Base-by-base conservation (phyloP, 2,113 vertebrate species). In the Hepsetus odoe region DNA sequence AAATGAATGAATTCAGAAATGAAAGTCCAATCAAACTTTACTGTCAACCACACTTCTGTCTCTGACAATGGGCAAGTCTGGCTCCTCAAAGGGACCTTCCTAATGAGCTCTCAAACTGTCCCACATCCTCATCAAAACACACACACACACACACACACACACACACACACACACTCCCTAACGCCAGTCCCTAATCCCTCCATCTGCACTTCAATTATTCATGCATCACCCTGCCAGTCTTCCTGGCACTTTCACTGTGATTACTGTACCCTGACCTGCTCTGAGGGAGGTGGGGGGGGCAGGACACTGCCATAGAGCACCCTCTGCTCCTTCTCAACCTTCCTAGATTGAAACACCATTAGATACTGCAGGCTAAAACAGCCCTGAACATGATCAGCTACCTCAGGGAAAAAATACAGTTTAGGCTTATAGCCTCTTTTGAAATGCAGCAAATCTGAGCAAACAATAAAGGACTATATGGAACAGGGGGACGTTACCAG, bases 191-290 rank as follows among this genome's bases (percentile, higher is more conserved):
- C 76, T 79, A 79, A 82, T 84, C 80, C 80, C 38, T 77, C 80
- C 67, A 76, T 84, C 76, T 79, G 77, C 68, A 73, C 72, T 67
- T 84, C 42, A 84, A 84, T 84, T 84, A 84, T 84, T 84, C 70
- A 80, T 82, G 49, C 80, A 68, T 76, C 72, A 80, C 67, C 61
- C 80, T 79, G 72, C 51, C 76, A 56, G n/a, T 67, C 76, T 72
- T 71, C 69, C 76, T 75, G 80, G 66, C 76, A 81, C 80, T 81
- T 84, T 75, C 65, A 26, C 75, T 65, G 62, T 79, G 82, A 81
- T 81, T 68, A 79, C 38, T 40, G 18, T 62, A 42, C 76, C 59
- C 38, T 53, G 74, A 68, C 79, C 58, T 64, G 46, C 1, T 64
- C 38, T n/a, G 30, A 71, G 30, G 61, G 40, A 28, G 33, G 9